Conservation (phyloP, 1,140 invertebrate species). For the Papilio glaucus region DNA sequence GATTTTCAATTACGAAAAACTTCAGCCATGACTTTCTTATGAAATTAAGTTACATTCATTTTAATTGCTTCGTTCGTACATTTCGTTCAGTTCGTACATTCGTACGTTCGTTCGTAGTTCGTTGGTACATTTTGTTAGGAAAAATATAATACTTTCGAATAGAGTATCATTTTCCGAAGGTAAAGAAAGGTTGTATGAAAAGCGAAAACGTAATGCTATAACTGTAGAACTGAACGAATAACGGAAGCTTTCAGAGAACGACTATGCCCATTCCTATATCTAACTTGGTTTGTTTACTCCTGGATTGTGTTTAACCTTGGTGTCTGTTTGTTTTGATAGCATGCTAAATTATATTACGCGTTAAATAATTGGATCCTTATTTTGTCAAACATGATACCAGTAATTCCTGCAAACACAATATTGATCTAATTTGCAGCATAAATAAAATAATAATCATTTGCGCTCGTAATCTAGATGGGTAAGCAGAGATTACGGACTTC, state of each 20-base stretch:
- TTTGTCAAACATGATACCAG: conserved; percentile 3
- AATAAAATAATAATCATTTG: too few relatives aligned
- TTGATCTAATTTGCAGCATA: not conserved
- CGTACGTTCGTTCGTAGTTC: too few relatives aligned
- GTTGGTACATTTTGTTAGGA: not conserved
- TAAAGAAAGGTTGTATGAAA: not conserved
- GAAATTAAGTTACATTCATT: too few relatives aligned
- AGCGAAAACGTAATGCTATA: conserved; percentile 13
- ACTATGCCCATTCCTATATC: conserved; percentile 5
- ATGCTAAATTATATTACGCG: conserved; percentile 9
- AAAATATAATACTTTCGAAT: not conserved
- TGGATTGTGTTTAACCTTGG: conserved; percentile 22
- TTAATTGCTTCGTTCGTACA: too few relatives aligned
- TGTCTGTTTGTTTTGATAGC: conserved; percentile 20
- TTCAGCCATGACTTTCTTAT: not conserved
- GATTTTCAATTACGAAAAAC: conserved; percentile 3
- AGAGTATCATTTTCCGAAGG: not conserved
- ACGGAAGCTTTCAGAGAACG: conserved; percentile 22
- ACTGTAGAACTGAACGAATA: conserved; percentile 17
- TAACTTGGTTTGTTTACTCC: not conserved
- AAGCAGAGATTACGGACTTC: too few relatives aligned
- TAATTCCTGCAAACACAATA: not conserved
- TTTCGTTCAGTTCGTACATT: too few relatives aligned
- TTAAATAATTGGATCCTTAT: conserved; percentile 18
- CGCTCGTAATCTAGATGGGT: too few relatives aligned